Evolutionary conservation across 2,888 invertebrate genomes (phyloP), one percentile per base, ranked within the genome.

Genomic region (Tupiocoris notatus): DNA sequence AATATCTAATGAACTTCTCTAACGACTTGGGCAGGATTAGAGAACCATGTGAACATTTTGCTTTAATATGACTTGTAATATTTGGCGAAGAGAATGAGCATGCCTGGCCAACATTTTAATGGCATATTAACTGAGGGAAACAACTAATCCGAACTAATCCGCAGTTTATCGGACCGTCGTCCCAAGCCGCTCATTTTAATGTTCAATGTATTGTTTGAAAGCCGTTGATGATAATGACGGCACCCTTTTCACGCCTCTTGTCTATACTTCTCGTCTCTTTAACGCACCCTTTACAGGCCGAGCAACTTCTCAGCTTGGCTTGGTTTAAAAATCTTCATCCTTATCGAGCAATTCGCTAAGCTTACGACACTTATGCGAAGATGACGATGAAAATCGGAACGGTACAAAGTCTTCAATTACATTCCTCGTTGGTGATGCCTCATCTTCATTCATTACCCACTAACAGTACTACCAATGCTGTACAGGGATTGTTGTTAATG

Each of bases 51-150:
- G 75, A 75, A 75, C 75, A 75, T 66, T 75, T 58, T 58, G 66
- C 75, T 75, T 75, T 75, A 75, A 75, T 75, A 75, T 75, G 75
- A 75, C 75, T 75, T 75, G 75, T 75, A 66, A 75, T 75, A 75
- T 75, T 75, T 75, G 66, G 75, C n/a, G 39, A 25, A 59, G 66
- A 59, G 65, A 63, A 23, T 39, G 58, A 54, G 24, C 18, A 21
- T 65, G 58, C 66, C 75, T 39, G 75, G 66, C 66, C 66, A 65
- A 75, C 75, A 75, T 75, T 75, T 66, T 75, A 75, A 75, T 75
- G 75, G 75, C 66, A 75, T 61, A 75, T 75, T 75, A 75, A 59
- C 59, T 39, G 75, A 22, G 39, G 59, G 75, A 59, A 74, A 62
- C 73, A 66, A 66, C 65, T 75, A 75, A 75, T 75, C 75, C 75